Percentiles rank a stretch among this genome's conserved stretches.
Evolutionary conservation across 2,113 vertebrate species (phyloP).

Genomic region (Poeciliopsis retropinna): DNA sequence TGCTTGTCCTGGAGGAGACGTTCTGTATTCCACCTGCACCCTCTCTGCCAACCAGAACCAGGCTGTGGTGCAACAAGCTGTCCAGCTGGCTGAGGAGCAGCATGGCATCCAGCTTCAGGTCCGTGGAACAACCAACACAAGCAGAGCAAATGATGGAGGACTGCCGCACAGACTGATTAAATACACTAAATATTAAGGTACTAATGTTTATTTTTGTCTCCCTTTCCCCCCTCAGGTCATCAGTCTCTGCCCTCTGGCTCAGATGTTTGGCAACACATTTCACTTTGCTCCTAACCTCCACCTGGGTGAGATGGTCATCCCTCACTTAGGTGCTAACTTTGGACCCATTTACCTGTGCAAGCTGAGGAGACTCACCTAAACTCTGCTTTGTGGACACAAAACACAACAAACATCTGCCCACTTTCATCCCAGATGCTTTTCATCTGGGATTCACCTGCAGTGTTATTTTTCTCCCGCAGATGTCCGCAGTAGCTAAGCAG

Average conservation of each 20-base stretch:
- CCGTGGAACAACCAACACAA: neutral
- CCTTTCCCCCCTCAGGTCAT: constrained; percentile 56
- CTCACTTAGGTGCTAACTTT: constrained; percentile 92
- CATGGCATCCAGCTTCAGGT: constrained; percentile 78
- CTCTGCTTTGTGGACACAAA: neutral
- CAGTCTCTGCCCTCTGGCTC: constrained; percentile 81
- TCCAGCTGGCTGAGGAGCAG: constrained; percentile 80
- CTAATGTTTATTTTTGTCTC: neutral
- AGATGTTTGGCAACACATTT: constrained; percentile 85
- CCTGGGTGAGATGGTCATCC: constrained; percentile 90
- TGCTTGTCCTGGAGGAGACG: constrained; percentile 81
- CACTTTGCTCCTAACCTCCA: constrained; percentile 82
- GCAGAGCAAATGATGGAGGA: too few species aligned
- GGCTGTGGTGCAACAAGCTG: constrained; percentile 85
- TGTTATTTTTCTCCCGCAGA: constrained; percentile 49
- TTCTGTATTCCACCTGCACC: constrained; percentile 93
- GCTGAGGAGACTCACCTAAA: constrained; percentile 78
- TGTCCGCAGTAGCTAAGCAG: constrained; percentile 41
- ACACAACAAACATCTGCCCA: neutral
- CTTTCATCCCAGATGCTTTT: too few species aligned
- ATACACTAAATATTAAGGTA: too few species aligned
- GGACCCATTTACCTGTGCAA: constrained; percentile 96
- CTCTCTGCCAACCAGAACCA: constrained; percentile 92
- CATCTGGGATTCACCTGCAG: constrained; percentile 1
- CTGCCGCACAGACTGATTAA: too few species aligned